Evolutionary conservation across 2,797 vertebrate species (phyloP).

Genomic region (Sus cebifrons): DNA sequence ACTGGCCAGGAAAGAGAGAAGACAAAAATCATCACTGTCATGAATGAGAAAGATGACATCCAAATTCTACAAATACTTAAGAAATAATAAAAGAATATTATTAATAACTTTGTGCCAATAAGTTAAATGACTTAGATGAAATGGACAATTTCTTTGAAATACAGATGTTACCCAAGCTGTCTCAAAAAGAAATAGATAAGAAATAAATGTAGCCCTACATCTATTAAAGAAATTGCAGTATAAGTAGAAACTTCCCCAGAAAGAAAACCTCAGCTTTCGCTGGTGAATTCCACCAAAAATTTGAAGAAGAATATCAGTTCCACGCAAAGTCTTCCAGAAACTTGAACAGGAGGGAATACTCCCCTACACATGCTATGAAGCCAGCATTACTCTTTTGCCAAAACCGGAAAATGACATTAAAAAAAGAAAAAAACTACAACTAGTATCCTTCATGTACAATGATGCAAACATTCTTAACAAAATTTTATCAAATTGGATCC

Average conservation of each 20-base stretch:
- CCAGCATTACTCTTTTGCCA: not conserved
- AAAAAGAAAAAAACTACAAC: not conserved
- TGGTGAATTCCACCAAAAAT: not conserved
- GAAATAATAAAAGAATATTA: not conserved
- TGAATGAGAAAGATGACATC: not conserved
- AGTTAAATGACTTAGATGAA: not conserved
- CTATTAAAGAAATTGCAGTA: not conserved
- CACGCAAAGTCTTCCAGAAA: not conserved
- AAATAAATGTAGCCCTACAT: not conserved
- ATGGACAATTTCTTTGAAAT: slow-evolving; percentile 2
- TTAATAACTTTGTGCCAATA: not conserved
- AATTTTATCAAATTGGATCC: not conserved
- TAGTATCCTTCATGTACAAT: not conserved
- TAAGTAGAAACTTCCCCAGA: not conserved
- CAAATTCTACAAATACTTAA: not conserved
- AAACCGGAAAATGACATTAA: slow-evolving; percentile 30
- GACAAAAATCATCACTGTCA: not conserved
- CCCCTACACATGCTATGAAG: not conserved
- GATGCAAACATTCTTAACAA: not conserved
- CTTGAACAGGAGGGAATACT: not conserved
- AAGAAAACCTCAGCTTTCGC: not conserved
- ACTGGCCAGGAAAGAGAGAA: not conserved
- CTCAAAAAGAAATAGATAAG: not conserved
- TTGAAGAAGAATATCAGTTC: not conserved
- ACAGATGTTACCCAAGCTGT: not conserved